Evolutionary conservation across 1,140 invertebrate species (phyloP), one percentile per base, ranked within the genome.

Genomic region (Bombus balteatus): DNA sequence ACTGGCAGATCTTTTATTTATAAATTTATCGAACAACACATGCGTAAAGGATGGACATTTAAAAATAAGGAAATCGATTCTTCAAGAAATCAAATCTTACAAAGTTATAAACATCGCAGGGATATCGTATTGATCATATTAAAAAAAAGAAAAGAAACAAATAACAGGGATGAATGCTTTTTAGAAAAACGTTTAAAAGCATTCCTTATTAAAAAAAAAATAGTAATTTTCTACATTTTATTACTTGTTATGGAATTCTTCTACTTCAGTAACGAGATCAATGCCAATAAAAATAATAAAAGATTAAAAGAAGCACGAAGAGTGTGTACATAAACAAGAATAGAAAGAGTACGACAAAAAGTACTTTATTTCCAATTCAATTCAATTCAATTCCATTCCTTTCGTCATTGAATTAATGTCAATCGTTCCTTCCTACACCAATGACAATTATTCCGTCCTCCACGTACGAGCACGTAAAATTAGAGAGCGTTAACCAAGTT

Each of bases 401-500:
- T 59, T 37, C 74, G 22, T 57, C 32, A 57, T 57, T 32, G 74
- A 57, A 22, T 28, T 47, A 76, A 76, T 59, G 74, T 57, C 43
- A 76, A 47, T 37, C 32, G 25, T 57, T 59, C 25, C 47, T 34
- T 57, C 74, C 47, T 43, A 59, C 47, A 76, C 32, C 43, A n/a
- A 57, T 37, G 74, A 57, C 47, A 76, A 76, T 76, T 57, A 80
- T 53, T 70, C 15, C 25, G 32, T 71, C 68, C 66, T 66, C 32
- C 41, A 12, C 66, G 43, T 71, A 15, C 74, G 34, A n/a, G 10
- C 22, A 43, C 37, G 41, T 68, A 66, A 70, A 80, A 47, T 80
- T 47, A 80, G 57, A 34, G 77, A 68, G 25, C 41, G 43, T 37
- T 39, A 81, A 72, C 32, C 70, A 72, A 32, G 39, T 71, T 80